These are phyloP conservation scores for Suncus etruscus DNA, from an alignment of 2,113 vertebrate genomes.

Conservation along the genomic window DNA sequence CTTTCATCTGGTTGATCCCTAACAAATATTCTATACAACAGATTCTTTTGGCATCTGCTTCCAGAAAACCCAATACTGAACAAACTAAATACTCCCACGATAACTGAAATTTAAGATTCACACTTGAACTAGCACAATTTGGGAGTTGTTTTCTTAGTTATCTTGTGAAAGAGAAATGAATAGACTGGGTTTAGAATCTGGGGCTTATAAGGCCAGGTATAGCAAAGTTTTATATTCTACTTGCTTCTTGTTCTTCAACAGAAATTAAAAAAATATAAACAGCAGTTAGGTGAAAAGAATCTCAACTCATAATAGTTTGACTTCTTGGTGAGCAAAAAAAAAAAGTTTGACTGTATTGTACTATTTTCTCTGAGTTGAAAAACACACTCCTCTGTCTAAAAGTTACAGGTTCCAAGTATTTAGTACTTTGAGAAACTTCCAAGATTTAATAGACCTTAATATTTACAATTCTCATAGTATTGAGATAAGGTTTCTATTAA, in stretches of 20 bases:
- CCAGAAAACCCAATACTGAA: conserved; percentile 26
- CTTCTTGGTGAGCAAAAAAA: too few species aligned
- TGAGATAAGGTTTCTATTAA: conserved; percentile 32
- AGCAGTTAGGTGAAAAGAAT: background rate
- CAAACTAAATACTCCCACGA: background rate
- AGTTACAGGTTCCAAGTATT: background rate
- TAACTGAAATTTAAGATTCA: conserved; percentile 45
- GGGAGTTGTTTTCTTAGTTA: conserved; percentile 31
- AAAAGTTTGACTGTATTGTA: background rate
- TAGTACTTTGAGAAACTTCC: conserved; percentile 28
- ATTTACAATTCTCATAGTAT: background rate
- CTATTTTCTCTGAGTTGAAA: background rate
- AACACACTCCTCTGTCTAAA: background rate
- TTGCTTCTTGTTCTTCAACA: background rate
- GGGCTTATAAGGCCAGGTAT: background rate
- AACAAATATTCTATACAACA: conserved; percentile 17
- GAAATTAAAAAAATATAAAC: background rate
- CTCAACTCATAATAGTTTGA: too few species aligned
- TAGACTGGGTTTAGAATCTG: conserved; percentile 29
- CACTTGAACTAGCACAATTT: background rate
- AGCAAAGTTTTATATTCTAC: conserved; percentile 30
- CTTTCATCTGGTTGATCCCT: conserved; percentile 21
- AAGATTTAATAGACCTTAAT: background rate
- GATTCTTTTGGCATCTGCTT: conserved; percentile 35
- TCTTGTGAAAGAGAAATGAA: conserved; percentile 11